Conservation (phyloP, 2,888 invertebrate genomes). For the Parelbella ahira region DNA sequence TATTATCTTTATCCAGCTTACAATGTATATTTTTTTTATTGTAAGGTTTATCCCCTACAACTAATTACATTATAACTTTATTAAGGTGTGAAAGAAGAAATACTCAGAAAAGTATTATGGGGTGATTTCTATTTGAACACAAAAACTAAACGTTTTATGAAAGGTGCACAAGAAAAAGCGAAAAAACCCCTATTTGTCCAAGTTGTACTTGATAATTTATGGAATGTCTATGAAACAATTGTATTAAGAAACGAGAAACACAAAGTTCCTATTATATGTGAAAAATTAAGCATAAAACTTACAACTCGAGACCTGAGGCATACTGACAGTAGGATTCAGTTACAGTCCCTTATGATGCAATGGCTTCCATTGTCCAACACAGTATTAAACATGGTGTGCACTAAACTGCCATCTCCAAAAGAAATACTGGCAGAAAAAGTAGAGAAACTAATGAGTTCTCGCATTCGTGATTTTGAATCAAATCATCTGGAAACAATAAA, state of each 20-base stretch:
- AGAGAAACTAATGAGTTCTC: slow-evolving; percentile 89
- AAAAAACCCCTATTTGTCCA: slow-evolving; percentile 97
- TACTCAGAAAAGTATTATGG: slow-evolving; percentile 92
- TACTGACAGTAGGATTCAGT: slow-evolving; percentile 87
- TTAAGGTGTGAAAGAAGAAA: slow-evolving; percentile 84
- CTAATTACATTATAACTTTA: too few relatives aligned
- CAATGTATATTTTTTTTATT: too few relatives aligned
- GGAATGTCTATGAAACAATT: slow-evolving; percentile 93
- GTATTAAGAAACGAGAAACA: slow-evolving; percentile 87
- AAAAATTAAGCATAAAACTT: slow-evolving; percentile 88
- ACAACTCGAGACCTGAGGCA: slow-evolving; percentile 88
- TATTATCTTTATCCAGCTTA: too few relatives aligned
- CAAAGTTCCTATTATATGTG: slow-evolving; percentile 85
- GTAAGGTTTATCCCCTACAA: too few relatives aligned
- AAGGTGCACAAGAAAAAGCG: slow-evolving; percentile 94
- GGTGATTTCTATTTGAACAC: slow-evolving; percentile 94
- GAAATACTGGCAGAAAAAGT: slow-evolving; percentile 87
- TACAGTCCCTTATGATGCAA: slow-evolving; percentile 90
- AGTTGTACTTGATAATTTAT: slow-evolving; percentile 93
- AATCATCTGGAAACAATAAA: slow-evolving; percentile 85
- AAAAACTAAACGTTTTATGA: slow-evolving; percentile 90
- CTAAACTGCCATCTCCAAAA: slow-evolving; percentile 90
- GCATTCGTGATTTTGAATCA: slow-evolving; percentile 83
- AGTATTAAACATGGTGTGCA: slow-evolving; percentile 90
- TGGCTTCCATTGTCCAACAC: slow-evolving; percentile 94